A percentile compares a stretch with the other conserved stretches of the same genome.
Conservation (phyloP, 2,113 vertebrate genomes). For the Narcine bancroftii region DNA sequence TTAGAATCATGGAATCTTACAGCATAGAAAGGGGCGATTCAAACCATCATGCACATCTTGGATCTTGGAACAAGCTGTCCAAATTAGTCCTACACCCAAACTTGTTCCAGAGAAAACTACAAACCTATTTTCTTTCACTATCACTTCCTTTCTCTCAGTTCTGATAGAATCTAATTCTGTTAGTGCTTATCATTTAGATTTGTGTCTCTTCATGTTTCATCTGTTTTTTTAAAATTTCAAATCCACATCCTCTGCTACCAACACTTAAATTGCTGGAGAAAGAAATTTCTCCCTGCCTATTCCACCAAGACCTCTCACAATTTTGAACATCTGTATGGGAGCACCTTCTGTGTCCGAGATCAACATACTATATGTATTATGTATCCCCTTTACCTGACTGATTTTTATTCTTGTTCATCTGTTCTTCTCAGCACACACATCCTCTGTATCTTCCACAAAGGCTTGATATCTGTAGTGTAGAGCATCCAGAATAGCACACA, state of each 20-base stretch:
- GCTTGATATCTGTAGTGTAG: not conserved
- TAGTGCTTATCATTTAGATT: not conserved
- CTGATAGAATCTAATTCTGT: not conserved
- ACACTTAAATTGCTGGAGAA: not conserved
- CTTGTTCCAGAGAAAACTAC: not conserved
- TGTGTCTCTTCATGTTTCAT: not conserved
- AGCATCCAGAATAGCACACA: not conserved
- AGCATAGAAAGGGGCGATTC: not conserved
- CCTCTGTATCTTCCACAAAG: not conserved
- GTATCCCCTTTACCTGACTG: not conserved
- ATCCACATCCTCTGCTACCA: not conserved
- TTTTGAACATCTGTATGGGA: not conserved
- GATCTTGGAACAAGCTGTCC: not conserved
- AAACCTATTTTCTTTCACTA: not conserved
- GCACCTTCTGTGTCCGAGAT: too few relatives aligned
- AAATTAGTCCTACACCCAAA: not conserved
- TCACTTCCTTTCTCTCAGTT: not conserved
- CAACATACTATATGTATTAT: too few relatives aligned
- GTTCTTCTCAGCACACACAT: not conserved
- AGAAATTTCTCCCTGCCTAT: not conserved
- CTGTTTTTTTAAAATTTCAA: not conserved
- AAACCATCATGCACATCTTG: not conserved
- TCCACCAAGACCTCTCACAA: not conserved
- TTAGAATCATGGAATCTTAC: slow-evolving; percentile 15
- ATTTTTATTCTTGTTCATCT: not conserved